Conservation (phyloP, 2,797 vertebrate genomes). For the Anniella stebbinsi region DNA sequence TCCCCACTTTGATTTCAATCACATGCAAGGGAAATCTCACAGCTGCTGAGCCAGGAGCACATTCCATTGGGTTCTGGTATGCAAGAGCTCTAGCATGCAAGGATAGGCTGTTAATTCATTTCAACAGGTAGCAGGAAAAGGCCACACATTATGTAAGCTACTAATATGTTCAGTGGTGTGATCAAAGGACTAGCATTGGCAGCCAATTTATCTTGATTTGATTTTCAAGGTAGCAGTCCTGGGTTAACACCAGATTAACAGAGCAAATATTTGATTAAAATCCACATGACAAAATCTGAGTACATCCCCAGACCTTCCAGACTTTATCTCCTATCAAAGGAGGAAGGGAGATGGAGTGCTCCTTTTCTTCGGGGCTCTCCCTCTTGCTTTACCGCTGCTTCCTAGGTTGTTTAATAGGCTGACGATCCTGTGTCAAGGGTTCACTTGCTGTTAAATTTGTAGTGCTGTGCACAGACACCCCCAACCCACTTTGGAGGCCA, state of each 20-base stretch:
- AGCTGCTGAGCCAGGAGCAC: neutral
- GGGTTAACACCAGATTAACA: neutral
- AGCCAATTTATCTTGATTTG: conserved; percentile 11
- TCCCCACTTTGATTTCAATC: neutral
- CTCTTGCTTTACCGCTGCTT: neutral
- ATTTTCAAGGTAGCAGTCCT: neutral
- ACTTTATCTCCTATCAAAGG: neutral
- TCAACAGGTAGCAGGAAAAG: neutral
- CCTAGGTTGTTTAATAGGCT: neutral
- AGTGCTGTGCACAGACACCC: too few relatives aligned
- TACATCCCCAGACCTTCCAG: neutral
- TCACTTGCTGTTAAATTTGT: neutral
- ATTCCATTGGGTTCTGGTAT: neutral
- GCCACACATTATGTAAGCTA: neutral
- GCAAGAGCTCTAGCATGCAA: neutral
- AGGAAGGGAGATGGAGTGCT: neutral
- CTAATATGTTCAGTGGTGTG: neutral
- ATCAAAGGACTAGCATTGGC: neutral
- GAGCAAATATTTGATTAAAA: neutral
- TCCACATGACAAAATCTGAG: neutral
- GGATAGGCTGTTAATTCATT: neutral
- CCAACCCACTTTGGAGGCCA: too few relatives aligned
- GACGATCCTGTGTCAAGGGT: neutral
- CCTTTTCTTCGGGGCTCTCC: neutral
- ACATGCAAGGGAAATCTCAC: neutral